Conservation (phyloP, 2,888 invertebrate genomes). For the Dusona sp. region DNA sequence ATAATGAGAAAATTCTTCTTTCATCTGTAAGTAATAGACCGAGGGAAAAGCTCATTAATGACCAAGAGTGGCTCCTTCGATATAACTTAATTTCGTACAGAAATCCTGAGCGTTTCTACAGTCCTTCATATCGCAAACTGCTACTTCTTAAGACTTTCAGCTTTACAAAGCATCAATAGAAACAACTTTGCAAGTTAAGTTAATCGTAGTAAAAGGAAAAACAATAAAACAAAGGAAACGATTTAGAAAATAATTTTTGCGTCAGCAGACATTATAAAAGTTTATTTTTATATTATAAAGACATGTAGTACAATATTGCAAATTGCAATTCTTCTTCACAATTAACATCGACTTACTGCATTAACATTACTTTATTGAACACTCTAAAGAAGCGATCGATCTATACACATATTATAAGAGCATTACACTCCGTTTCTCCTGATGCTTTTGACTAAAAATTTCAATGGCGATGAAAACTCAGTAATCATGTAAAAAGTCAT, state of each 20-base stretch:
- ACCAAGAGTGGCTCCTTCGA: slow-evolving; percentile 15
- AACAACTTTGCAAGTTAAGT: background rate
- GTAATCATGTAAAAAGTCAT: too few relatives aligned
- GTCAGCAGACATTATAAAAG: background rate
- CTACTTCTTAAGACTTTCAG: slow-evolving; percentile 1
- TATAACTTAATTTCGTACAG: slow-evolving; percentile 35
- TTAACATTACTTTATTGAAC: background rate
- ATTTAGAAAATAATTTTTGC: background rate
- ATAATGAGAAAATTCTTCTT: slow-evolving; percentile 45
- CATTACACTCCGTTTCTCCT: too few relatives aligned
- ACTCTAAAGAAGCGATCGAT: too few relatives aligned
- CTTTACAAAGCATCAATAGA: slow-evolving; percentile 1
- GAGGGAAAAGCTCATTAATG: slow-evolving; percentile 51
- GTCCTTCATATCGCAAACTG: background rate
- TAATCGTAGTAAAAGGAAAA: background rate
- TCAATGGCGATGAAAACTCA: too few relatives aligned
- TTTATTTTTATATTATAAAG: background rate
- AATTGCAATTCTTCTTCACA: background rate
- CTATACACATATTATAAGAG: too few relatives aligned
- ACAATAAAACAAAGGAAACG: background rate
- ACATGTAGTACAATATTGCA: background rate
- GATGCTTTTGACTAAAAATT: too few relatives aligned
- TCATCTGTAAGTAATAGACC: slow-evolving; percentile 39
- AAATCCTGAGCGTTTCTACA: slow-evolving; percentile 19
- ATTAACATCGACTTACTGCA: background rate